Base-by-base conservation (phyloP, 2,113 vertebrate species). In the Lucifuga dentata region DNA sequence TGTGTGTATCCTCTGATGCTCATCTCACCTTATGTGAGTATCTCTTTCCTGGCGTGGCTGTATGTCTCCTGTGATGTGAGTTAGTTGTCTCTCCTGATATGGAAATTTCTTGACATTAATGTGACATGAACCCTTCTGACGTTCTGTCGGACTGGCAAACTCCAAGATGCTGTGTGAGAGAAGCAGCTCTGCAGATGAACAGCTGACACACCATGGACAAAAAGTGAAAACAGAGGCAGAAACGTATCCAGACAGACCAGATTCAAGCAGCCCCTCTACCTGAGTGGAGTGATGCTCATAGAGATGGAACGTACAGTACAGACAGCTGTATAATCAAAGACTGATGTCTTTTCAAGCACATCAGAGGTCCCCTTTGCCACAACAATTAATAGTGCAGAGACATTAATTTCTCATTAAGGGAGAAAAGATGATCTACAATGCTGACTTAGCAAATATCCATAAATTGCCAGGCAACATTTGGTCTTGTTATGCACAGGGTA, bases 151-250 rank as follows among this genome's bases (percentile, higher is more conserved):
- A 15, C 50, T 45, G 51, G 36, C 5, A 8, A 62, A 50, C 57
- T 24, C 41, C 43, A 48, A 71, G 61, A 59, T 73, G 81, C 81
- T 76, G 76, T 35, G 60, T 64, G 64, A 74, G 76, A 76, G 68
- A 68, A 64, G 50, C 57, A 58, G 69, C 74, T 45, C 43, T 13
- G 24, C 59, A 36, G 63, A 80, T 38, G 57, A 79, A 81, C 44
- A 67, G 84, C 84, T 85, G 87, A 89, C 80, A 66, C 41, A 8
- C 60, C 76, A 65, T 48, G 69, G 78, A 57, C 43, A 40, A 65
- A 81, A 84, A 78, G 49, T 74, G 61, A 76, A 63, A 59, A 66
- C 55, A 57, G 36, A 38, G 46, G 62, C 70, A 71, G 64, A 82
- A 81, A 81, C 58, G 48, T 35, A 43, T 81, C 49, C 81, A 70